Evolutionary conservation across 1,140 invertebrate genomes (phyloP), one percentile per base, ranked within the genome.

Genomic region (Musca domestica): DNA sequence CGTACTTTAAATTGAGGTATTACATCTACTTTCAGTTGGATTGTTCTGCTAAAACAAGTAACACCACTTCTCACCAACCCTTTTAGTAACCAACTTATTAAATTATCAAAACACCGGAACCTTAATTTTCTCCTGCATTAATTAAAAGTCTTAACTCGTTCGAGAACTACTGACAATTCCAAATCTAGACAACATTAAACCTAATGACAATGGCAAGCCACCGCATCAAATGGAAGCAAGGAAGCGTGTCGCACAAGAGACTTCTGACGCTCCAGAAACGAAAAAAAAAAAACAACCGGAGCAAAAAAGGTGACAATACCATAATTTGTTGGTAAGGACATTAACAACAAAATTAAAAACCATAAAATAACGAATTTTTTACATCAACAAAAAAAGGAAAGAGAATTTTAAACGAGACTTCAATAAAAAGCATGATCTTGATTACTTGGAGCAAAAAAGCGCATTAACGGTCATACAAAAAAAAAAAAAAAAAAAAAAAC

Each of bases 261-360:
- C 34, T 41, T 41, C 10, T 2, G 10, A 41, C 34, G 12, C n/a
- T n/a, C n/a, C n/a, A n/a, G n/a, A 5, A 41, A 41, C 34, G 2
- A 5, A 9, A 5, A 5, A 41, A 41, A 41, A 41, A 41, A 41
- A 41, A 12, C 34, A 41, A 12, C 27, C 3, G 9, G 3, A 30
- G 12, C 6, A 5, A 61, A 61, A 61, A 61, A 61, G 56, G 56
- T 61, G 56, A 61, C 56, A 61, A 61, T 34, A 20, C 56, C 56
- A 61, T 61, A 61, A 61, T 61, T 61, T 61, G 56, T 61, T 61
- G 56, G 54, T 27, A 61, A 61, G 41, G 56, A 61, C 34, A 61
- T 61, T 61, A 61, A 61, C 27, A 61, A 61, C 56, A 61, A 61
- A 61, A 61, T 61, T 61, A 61, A 61, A 61, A 61, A 61, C 9